These are phyloP conservation scores for Drosophila navojoa DNA, from an alignment of 1,140 invertebrate species.

Conservation along the genomic window DNA sequence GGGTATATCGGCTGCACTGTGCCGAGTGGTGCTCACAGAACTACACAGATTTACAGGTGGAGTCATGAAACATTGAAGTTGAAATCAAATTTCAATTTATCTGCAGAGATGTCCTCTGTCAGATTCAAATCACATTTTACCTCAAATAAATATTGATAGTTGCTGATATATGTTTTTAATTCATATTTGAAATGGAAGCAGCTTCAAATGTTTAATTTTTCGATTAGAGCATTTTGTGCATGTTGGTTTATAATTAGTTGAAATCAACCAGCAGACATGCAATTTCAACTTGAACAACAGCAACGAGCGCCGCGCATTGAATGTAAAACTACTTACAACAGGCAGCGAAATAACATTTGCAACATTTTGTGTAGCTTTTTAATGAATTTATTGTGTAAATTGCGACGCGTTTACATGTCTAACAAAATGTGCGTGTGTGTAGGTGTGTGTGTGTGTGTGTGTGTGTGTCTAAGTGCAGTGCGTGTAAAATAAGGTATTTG, in stretches of 20 bases:
- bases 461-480: constrained; percentile 9
- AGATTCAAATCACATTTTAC: too few species aligned
- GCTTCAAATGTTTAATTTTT: not conserved
- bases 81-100: too few species aligned
- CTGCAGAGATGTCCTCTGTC: too few species aligned
- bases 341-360: constrained; percentile 56
- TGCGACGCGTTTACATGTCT: constrained; percentile 61
- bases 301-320: constrained; percentile 19
- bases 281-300: constrained; percentile 44
- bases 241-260: constrained; percentile 65
- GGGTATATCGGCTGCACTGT: too few species aligned
- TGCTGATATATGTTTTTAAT: too few species aligned
- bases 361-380: constrained; percentile 75
- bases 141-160: not conserved
- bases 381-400: constrained; percentile 81
- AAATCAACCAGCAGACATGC: constrained; percentile 65
- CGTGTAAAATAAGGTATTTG: constrained; percentile 16
- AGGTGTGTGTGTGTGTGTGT: constrained; percentile 5
- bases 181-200: not conserved
- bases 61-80: too few species aligned
- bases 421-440: constrained; percentile 2
- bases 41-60: too few species aligned
- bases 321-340: constrained; percentile 24
- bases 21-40: too few species aligned
- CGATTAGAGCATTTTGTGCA: constrained; percentile 22